Percentiles rank a stretch among this genome's conserved stretches.
phyloP scores from a whole-genome alignment of 37 sponge, comb jelly and placozoan genomes.

The Bolinopsis microptera region DNA sequence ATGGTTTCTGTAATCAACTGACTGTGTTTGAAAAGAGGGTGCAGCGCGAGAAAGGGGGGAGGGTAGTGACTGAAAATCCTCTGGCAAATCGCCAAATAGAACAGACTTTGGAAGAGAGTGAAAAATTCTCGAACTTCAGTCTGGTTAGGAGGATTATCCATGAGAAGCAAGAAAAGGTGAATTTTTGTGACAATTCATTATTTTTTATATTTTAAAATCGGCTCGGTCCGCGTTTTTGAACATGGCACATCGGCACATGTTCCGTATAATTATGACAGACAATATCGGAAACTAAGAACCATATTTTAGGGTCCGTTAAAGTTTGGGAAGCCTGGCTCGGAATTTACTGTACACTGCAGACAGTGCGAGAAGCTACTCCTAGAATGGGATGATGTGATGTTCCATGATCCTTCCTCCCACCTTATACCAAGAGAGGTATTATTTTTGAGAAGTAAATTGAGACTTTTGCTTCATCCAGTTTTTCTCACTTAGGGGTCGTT shows the following conservation, averaged over 20 bases:
- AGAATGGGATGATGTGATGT: neutral
- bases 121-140: neutral
- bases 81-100: neutral
- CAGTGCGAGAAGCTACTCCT: neutral
- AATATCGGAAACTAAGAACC: no score
- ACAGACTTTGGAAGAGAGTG: neutral
- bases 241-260: no score
- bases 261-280: no score
- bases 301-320: neutral
- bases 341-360: neutral
- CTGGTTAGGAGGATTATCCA: neutral
- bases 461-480: no score
- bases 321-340: neutral
- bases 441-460: no score
- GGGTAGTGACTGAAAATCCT: neutral
- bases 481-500: no score
- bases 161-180: neutral
- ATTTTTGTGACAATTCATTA: neutral
- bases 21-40: conserved; percentile 33
- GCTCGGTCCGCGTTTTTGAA: no score
- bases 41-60: neutral
- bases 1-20: conserved; percentile 25
- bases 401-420: neutral
- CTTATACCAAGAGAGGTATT: neutral
- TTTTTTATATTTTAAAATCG: no score